Base-by-base conservation (phyloP, 2,888 invertebrate species). In the Lasioglossum malachurum region DNA sequence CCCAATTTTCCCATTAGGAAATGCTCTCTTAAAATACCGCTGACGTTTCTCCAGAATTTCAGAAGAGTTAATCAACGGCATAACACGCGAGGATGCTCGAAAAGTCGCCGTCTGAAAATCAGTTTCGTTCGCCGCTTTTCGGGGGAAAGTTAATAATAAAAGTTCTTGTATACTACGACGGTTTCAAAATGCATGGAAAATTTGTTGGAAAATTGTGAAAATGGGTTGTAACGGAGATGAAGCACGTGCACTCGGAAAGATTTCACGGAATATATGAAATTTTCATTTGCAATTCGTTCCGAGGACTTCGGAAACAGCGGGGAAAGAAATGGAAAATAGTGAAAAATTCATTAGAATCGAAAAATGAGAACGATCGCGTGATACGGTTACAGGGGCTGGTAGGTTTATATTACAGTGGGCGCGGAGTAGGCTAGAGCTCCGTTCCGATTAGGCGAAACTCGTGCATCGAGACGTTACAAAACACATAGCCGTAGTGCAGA, bases 401-500 rank as follows among this genome's bases (percentile, higher is more conserved):
- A 4, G 14, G 77, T 31, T 53, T 74, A 16, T 19, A 38, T 38
- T 74, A 44, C 19, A 27, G 23, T 16, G 53, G 8, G 23, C 19
- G 35, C 38, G 64, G 35, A n/a, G 60, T 60, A 60, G 60, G 60
- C 53, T 64, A 53, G 14, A 69, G 49, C 64, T 76, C n/a, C 53
- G 7, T 74, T 79, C n/a, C 69, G 73, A 79, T 85, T n/a, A n/a
- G n/a, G 23, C 27, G 60, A 76, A 76, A 84, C 74, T 84, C 23
- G 49, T n/a, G 12, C 44, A n/a, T 71, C 23, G 0, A 23, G 14
- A 35, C 49, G 23, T 72, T 71, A 38, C 69, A 49, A 27, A 35
- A 60, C 46, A n/a, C 64, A 23, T 53, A 41, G 49, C 16, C 46
- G 14, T 14, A 16, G 60, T 14, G 31, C 35, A 49, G 81, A 78